Conservation (phyloP, 2,113 vertebrate genomes). For the Merops nubicus region DNA sequence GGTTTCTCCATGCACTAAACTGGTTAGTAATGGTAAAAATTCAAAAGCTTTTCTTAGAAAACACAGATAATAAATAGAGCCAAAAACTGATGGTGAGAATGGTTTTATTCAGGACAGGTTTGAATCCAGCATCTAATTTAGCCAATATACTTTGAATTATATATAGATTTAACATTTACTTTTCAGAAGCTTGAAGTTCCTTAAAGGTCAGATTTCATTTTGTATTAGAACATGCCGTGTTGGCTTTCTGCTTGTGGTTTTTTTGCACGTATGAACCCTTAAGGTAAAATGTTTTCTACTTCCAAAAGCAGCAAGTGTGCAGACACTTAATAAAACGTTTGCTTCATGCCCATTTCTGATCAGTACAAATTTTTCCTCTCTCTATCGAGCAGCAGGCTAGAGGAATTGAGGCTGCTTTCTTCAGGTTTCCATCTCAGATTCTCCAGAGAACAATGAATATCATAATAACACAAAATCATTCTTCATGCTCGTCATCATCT, state of each 20-base stretch:
- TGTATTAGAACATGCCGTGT: background rate
- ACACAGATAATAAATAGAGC: background rate
- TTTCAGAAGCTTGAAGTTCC: background rate
- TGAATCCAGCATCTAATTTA: background rate
- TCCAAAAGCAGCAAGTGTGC: background rate
- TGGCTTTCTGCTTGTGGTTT: background rate
- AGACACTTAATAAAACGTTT: background rate
- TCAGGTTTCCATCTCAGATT: background rate
- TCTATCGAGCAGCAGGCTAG: background rate
- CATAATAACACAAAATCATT: background rate
- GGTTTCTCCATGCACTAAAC: background rate
- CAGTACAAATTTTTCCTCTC: background rate
- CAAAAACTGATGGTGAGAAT: background rate
- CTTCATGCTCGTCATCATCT: background rate
- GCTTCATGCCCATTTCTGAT: background rate
- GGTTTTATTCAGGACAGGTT: background rate
- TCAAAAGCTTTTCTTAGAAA: background rate
- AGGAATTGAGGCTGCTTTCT: background rate
- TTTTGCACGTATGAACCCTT: background rate
- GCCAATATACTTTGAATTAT: background rate
- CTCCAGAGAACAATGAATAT: background rate
- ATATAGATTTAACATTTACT: constrained; percentile 21
- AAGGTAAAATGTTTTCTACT: constrained; percentile 21
- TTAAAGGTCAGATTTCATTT: constrained; percentile 57
- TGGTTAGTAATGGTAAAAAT: background rate